These are phyloP conservation scores for Cephus nigrinus DNA, from an alignment of 2,888 invertebrate genomes.

Conservation along the genomic window DNA sequence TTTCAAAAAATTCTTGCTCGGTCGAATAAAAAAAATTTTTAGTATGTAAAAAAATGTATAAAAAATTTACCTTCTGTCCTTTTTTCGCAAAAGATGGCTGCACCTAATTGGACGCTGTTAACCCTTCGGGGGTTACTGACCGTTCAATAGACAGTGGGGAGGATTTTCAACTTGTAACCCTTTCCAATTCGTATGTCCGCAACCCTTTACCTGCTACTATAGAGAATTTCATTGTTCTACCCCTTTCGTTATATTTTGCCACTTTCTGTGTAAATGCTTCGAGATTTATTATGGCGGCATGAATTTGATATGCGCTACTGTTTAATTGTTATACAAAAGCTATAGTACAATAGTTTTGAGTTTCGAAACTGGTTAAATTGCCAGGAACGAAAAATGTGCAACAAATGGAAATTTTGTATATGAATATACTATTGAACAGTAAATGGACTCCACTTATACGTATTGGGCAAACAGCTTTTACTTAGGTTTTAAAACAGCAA, in stretches of 20 bases:
- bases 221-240: slow-evolving; percentile 25
- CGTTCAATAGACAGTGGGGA: slow-evolving; percentile 12
- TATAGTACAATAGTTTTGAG: not conserved
- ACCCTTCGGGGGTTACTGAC: slow-evolving; percentile 13
- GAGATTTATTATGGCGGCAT: not conserved
- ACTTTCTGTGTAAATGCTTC: not conserved
- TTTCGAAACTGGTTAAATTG: not conserved
- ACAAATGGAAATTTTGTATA: not conserved
- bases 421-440: not conserved
- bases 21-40: not conserved
- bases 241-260: not conserved
- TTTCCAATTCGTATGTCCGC: slow-evolving; percentile 24
- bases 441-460: not conserved
- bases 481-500: too few species aligned
- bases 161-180: slow-evolving; percentile 26
- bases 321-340: not conserved
- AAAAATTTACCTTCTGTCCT: slow-evolving; percentile 28
- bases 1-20: not conserved
- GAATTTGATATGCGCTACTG: not conserved
- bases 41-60: slow-evolving; percentile 29
- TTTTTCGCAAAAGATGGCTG: slow-evolving; percentile 33
- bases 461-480: not conserved
- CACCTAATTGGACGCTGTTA: slow-evolving; percentile 36
- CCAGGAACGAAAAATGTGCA: not conserved
- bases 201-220: slow-evolving; percentile 36